Percentiles rank a stretch among this genome's conserved stretches.
Conservation (phyloP, 2,888 invertebrate genomes). For the Clepsis dumicolana region DNA sequence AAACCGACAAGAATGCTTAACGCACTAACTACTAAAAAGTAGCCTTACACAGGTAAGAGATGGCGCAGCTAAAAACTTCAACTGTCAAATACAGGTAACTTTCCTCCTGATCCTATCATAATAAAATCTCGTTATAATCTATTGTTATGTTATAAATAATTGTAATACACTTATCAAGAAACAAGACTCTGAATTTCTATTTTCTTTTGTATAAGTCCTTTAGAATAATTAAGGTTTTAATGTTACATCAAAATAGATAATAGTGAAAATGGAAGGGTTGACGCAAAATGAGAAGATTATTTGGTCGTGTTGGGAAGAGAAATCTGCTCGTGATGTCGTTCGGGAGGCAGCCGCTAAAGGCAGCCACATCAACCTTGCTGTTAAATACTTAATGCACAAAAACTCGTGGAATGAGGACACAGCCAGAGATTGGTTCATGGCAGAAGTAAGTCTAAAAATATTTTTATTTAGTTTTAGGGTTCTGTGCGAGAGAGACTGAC, state of each 20-base stretch:
- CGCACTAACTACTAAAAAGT: too few relatives aligned
- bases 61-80: too few relatives aligned
- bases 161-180: neutral
- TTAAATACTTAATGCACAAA: conserved; percentile 85
- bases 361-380: conserved; percentile 86
- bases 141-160: neutral
- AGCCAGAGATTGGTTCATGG: conserved; percentile 84
- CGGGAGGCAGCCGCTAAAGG: conserved; percentile 90
- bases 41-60: too few relatives aligned
- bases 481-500: too few relatives aligned
- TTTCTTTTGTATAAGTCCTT: neutral
- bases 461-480: neutral
- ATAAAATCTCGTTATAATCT: too few relatives aligned
- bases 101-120: too few relatives aligned
- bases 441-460: conserved; percentile 75
- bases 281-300: conserved; percentile 86
- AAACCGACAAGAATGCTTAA: too few relatives aligned
- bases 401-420: conserved; percentile 82
- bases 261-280: conserved; percentile 82
- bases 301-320: conserved; percentile 89
- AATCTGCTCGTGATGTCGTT: conserved; percentile 88
- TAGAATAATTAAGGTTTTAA: neutral
- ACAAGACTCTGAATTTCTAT: neutral
- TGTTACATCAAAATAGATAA: conserved; percentile 15
- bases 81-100: too few relatives aligned